These are phyloP conservation scores for Porphyrio hochstetteri DNA, from an alignment of 2,113 vertebrate species.

Conservation along the genomic window DNA sequence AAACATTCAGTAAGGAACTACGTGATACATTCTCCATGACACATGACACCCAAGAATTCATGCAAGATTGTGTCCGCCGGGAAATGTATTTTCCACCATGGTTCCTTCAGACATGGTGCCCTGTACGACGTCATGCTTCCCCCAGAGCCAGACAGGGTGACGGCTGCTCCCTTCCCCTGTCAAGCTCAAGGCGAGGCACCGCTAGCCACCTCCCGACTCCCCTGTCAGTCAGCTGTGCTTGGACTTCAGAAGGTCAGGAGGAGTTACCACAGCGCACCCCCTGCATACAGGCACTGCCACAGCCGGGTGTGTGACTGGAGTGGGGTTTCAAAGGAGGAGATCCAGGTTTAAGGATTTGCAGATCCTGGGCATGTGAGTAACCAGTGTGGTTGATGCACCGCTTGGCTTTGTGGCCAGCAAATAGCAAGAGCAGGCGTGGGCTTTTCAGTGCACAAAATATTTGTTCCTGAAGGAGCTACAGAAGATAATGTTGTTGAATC, in stretches of 20 bases:
- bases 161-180: not conserved
- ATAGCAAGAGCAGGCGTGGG: not conserved
- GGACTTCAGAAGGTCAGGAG: not conserved
- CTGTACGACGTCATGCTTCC: not conserved
- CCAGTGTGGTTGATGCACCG: not conserved
- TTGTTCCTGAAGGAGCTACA: not conserved
- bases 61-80: not conserved
- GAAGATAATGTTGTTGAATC: not conserved
- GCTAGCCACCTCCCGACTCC: not conserved
- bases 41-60: not conserved
- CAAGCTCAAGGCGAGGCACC: not conserved
- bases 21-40: not conserved
- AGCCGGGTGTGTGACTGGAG: not conserved
- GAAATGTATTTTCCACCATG: not conserved
- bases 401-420: not conserved
- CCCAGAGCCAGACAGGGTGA: accelerated
- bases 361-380: not conserved
- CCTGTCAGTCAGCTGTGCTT: not conserved
- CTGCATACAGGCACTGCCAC: not conserved
- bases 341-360: not conserved
- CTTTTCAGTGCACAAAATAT: not conserved
- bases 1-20: accelerated
- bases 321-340: not conserved
- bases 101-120: not conserved
- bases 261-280: not conserved